Evolutionary conservation across 2,113 vertebrate species (phyloP).

Genomic region (Cyprinodon tularosa): DNA sequence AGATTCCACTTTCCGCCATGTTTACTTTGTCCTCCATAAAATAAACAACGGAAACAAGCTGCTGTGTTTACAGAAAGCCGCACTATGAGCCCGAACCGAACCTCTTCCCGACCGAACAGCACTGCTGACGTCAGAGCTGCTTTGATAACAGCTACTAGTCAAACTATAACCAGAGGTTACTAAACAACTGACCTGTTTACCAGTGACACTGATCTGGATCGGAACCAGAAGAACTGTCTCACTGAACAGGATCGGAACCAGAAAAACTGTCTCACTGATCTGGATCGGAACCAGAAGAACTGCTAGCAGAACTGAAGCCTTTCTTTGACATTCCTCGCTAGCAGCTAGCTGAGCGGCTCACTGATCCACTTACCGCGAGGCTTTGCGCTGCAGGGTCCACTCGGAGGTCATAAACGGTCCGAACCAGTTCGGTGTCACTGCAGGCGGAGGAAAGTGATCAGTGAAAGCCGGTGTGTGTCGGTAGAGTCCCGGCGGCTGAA

Average conservation of each 20-base stretch:
- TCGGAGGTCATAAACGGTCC: conserved; percentile 51
- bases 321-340: background rate
- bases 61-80: too few species aligned
- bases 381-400: conserved; percentile 15
- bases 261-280: too few species aligned
- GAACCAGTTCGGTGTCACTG: background rate
- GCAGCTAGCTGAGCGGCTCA: background rate
- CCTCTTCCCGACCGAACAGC: background rate
- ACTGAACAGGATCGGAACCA: too few species aligned
- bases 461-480: background rate
- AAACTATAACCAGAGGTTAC: too few species aligned
- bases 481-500: background rate
- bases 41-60: too few species aligned
- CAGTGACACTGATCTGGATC: too few species aligned
- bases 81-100: too few species aligned
- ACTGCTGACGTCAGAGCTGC: background rate
- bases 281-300: too few species aligned
- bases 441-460: background rate
- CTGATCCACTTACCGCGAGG: conserved; percentile 44
- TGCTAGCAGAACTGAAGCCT: background rate
- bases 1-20: too few species aligned
- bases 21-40: too few species aligned
- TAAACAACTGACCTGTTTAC: too few species aligned
- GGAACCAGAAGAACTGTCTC: too few species aligned
- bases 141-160: background rate